Conservation (phyloP, 2,888 invertebrate species). For the Zygogramma bicolorata region DNA sequence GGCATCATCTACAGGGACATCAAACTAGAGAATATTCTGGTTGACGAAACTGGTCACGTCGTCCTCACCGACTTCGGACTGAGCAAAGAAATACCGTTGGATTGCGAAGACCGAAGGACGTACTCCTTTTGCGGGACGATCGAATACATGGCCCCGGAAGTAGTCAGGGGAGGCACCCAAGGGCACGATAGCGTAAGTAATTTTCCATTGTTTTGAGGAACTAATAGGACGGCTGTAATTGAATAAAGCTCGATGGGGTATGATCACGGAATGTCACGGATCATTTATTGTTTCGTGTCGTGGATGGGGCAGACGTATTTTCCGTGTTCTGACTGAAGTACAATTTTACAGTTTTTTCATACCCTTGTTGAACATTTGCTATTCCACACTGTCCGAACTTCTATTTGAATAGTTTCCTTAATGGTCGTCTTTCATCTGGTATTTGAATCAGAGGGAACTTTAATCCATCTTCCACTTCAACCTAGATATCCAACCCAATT, state of each 20-base stretch:
- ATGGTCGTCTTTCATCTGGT: too few species aligned
- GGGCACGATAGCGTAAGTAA: constrained; percentile 97
- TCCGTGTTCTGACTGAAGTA: background rate
- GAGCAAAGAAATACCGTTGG: constrained; percentile 88
- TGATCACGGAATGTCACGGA: background rate
- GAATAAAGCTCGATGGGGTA: background rate
- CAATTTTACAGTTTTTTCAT: too few species aligned
- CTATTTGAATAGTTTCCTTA: too few species aligned
- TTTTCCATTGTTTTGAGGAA: background rate
- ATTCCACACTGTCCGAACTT: too few species aligned
- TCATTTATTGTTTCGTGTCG: background rate
- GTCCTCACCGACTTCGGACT: constrained; percentile 98
- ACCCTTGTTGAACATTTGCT: too few species aligned
- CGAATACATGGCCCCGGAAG: constrained; percentile 96
- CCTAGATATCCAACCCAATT: too few species aligned
- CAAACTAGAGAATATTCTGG: constrained; percentile 95
- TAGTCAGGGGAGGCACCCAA: constrained; percentile 83
- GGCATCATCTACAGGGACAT: constrained; percentile 98
- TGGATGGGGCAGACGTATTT: background rate
- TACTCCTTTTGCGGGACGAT: constrained; percentile 99
- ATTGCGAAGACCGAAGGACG: constrained; percentile 77
- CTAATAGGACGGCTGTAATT: background rate
- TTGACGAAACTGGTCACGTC: constrained; percentile 95
- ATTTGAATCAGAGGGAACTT: too few species aligned
- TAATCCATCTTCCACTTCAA: too few species aligned